Evolutionary conservation across 2,797 vertebrate genomes (phyloP), one percentile per base, ranked within the genome.

Genomic region (Sebastes ruberrimus): DNA sequence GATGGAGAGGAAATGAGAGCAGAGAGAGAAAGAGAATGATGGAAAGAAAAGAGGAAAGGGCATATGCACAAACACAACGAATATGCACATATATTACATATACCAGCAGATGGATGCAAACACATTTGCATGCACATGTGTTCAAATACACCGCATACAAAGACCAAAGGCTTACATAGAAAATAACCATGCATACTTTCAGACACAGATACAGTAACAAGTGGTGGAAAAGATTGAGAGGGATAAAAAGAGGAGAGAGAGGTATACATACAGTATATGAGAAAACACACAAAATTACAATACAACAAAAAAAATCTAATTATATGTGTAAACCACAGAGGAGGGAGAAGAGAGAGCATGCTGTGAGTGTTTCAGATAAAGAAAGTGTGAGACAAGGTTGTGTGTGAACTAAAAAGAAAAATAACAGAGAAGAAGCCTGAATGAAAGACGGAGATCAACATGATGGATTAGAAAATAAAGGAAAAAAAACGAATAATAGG

Each of bases 1-100:
- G 80, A 93, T 90, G 74, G 86, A 82, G 71, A 86, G 71, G 79
- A 91, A 89, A 93, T 90, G 84, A 89, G 68, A 76, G 28, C 6
- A 42, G 76, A 76, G 16, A 80, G 68, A 82, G 57, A 78, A 62
- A 69, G 25, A 38, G 42, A 42, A 66, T 13, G 6, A 64, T 1
- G 14, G 10, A 56, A 28, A 14, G 10, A 32, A 22, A 71, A 52
- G 10, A 71, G 25, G 20, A 66, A 78, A 69, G 22, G 32, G 23
- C 25, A 78, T 55, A 35, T 46, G 61, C 30, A 77, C 27, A 80
- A 78, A 82, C 55, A 69, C 46, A 71, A 66, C 4, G 1, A 46
- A 55, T 32, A 18, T 0, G 9, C 5, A 66, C 13, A 69, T 30
- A 18, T 79, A 75, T 60, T 59, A 38, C 20, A 82, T 13, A 74